Base-by-base conservation (phyloP, 2,797 vertebrate genomes). In the Enteromius radiatus region DNA sequence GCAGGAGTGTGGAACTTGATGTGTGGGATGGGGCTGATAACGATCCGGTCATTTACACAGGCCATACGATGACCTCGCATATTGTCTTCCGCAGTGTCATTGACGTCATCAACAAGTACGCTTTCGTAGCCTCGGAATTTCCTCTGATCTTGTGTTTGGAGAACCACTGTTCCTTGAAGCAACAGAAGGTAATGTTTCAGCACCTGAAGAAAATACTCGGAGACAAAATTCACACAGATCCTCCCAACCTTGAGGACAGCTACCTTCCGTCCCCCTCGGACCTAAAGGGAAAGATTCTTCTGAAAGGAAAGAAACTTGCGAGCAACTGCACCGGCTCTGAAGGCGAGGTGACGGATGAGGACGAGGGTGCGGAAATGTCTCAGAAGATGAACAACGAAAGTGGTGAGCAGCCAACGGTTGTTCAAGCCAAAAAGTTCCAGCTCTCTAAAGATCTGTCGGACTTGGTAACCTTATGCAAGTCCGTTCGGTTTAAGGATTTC, bases 1-100 rank as follows among this genome's bases (percentile, higher is more conserved):
- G 98, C 86, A 95, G 98, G 83, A 97, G 98, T 23, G 97, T 99
- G 9, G 98, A 99, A 69, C 88, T 99, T 65, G 98, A 99, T 23
- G 97, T 99, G 0, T 99, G 98, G 98, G 98, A 99, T 0, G 98
- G 98, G 41, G 95, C 97, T 0, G 97, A 99, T 86, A 98, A 98
- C 0, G 97, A 99, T 77, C 98, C 98, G 0, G 96, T 99, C 7
- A 98, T 99, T 90, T 99, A 98, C 91, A 99, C 97, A 0, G 98
- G 98, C 36, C 98, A 99, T 84, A 99, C 98, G 5, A 98, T 99
- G 98, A 99, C 98, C 8, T 97, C 98, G 0, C 98, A 98, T 92
- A 98, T 99, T 12, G 96, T 97, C 87, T 99, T 99, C 90, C 96
- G 96, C 78, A 96, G 95, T 0, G 97, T 98, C 80, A 96, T 99